Conservation (phyloP, 2,888 invertebrate species). For the Nudaria mundana region DNA sequence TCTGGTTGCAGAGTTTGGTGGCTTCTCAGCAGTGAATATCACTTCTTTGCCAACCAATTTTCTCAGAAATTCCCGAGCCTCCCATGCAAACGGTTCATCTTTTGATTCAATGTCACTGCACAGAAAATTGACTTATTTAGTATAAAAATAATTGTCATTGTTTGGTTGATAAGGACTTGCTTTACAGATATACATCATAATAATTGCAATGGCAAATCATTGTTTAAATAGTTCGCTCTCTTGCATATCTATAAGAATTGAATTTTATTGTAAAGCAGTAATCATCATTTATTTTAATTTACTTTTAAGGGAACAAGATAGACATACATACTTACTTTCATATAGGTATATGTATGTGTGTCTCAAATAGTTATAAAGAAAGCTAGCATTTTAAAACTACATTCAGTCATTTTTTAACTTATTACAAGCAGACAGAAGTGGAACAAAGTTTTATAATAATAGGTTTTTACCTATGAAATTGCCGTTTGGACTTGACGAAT, state of each 20-base stretch:
- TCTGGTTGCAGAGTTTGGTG: slow-evolving; percentile 90
- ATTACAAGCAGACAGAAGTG: too few relatives aligned
- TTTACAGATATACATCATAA: not conserved
- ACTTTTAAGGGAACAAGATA: too few relatives aligned
- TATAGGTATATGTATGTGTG: too few relatives aligned
- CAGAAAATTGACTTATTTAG: slow-evolving; percentile 12
- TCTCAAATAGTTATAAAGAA: too few relatives aligned
- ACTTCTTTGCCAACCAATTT: slow-evolving; percentile 96
- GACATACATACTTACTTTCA: too few relatives aligned
- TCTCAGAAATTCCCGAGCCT: slow-evolving; percentile 96
- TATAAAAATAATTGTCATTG: not conserved
- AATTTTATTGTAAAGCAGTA: not conserved
- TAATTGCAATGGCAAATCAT: slow-evolving; percentile 4
- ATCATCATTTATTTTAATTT: not conserved
- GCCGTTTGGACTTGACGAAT: too few relatives aligned
- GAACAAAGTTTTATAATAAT: too few relatives aligned
- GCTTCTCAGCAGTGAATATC: slow-evolving; percentile 91
- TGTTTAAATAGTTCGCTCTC: slow-evolving; percentile 7
- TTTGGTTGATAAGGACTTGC: not conserved
- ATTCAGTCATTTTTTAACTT: too few relatives aligned
- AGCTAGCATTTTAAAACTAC: too few relatives aligned
- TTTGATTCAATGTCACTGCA: slow-evolving; percentile 85
- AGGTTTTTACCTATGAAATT: too few relatives aligned
- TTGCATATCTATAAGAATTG: slow-evolving; percentile 8
- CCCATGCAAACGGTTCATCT: slow-evolving; percentile 98